These are phyloP conservation scores for Atta cephalotes DNA, from an alignment of 1,140 invertebrate genomes.

Conservation along the genomic window DNA sequence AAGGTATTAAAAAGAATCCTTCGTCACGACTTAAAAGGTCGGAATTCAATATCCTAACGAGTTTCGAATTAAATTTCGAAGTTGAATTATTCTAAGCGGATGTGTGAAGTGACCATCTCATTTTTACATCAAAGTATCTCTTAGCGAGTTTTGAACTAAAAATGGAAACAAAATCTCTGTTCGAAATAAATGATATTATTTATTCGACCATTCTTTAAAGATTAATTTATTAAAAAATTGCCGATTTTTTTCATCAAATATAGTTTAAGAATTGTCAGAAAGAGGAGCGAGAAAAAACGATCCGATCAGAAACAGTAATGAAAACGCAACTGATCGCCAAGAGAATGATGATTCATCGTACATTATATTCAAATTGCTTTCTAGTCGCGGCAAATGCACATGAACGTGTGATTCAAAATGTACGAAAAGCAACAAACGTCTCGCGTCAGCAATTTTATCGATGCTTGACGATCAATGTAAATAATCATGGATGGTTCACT, in stretches of 20 bases:
- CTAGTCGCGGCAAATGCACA: not conserved
- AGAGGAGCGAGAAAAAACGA: conserved; percentile 7
- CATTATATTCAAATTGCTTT: conserved; percentile 18
- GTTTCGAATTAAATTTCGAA: not conserved
- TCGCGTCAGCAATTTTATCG: conserved; percentile 43
- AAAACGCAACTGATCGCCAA: conserved; percentile 27
- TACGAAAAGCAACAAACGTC: not conserved
- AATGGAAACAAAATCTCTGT: not conserved
- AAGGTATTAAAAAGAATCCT: not conserved
- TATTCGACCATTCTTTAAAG: not conserved
- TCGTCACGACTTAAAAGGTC: not conserved
- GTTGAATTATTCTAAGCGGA: too few species aligned
- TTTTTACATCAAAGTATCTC: not conserved
- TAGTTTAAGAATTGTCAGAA: not conserved
- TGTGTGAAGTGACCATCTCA: too few species aligned
- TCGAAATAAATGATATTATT: not conserved
- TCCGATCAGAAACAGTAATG: not conserved
- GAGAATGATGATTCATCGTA: conserved; percentile 36
- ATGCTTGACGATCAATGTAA: not conserved
- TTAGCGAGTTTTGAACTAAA: not conserved
- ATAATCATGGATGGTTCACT: conserved; percentile 25
- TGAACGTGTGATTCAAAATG: conserved; percentile 1
- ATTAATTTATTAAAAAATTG: not conserved
- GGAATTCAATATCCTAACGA: not conserved
- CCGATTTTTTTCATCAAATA: not conserved